These are phyloP conservation scores for Laodelphax striatellus DNA, from an alignment of 1,140 invertebrate genomes.

Conservation along the genomic window DNA sequence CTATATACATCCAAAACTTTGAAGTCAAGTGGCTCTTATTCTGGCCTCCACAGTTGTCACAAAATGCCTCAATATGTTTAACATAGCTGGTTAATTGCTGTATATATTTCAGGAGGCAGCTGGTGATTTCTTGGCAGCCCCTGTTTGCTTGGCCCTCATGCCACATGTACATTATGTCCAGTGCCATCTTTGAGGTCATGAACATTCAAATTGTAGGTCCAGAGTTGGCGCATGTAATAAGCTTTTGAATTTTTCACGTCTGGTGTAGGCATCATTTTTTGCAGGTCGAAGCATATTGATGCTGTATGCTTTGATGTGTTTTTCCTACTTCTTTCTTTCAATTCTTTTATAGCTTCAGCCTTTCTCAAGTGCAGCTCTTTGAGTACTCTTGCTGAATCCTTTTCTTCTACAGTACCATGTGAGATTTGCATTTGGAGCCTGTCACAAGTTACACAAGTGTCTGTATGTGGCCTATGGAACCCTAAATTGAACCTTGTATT, in stretches of 20 bases:
- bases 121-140: not conserved
- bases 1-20: not conserved
- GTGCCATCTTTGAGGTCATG: not conserved
- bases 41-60: not conserved
- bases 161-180: not conserved
- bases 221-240: not conserved
- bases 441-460: not conserved
- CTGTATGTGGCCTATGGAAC: constrained; percentile 4
- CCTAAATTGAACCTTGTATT: constrained; percentile 9
- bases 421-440: not conserved
- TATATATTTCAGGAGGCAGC: not conserved
- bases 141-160: not conserved
- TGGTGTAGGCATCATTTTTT: not conserved
- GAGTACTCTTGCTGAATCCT: no score
- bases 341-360: not conserved
- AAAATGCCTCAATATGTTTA: not conserved
- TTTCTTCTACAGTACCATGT: no score
- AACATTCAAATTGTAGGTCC: not conserved
- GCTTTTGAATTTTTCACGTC: not conserved
- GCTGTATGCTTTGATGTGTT: not conserved
- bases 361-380: not conserved
- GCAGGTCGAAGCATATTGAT: not conserved
- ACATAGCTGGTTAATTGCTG: not conserved
- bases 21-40: not conserved
- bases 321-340: not conserved